These are phyloP conservation scores for Centruroides sculpturatus DNA, from an alignment of 1,140 invertebrate species.

Conservation along the genomic window DNA sequence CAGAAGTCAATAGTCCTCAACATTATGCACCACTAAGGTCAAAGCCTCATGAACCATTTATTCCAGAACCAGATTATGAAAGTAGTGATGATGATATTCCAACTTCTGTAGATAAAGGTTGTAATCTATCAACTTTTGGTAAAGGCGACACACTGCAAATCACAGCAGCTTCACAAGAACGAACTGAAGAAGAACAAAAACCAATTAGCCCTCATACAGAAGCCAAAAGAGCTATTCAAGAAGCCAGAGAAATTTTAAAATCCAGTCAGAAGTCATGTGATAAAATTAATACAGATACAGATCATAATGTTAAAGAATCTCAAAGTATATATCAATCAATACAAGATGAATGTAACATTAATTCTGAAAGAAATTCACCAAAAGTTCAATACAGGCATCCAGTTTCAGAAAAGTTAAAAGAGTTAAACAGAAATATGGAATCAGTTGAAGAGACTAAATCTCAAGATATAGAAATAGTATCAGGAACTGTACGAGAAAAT, in stretches of 20 bases:
- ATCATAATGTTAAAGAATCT: too few species aligned
- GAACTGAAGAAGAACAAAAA: neutral
- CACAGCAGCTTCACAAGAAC: neutral
- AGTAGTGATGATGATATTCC: conserved; percentile 20
- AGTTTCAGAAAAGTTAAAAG: too few species aligned
- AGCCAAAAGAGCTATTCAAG: conserved; percentile 16
- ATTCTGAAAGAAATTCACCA: too few species aligned
- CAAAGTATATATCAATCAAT: neutral
- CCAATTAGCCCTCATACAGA: conserved; percentile 13
- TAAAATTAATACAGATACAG: neutral
- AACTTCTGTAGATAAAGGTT: conserved; percentile 9
- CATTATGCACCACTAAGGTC: conserved; percentile 8
- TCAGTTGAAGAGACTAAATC: too few species aligned
- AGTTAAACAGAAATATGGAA: too few species aligned
- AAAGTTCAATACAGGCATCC: too few species aligned
- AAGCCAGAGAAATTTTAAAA: conserved; percentile 11
- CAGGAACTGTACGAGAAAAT: neutral
- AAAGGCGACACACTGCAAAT: conserved; percentile 8
- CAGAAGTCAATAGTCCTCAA: conserved; percentile 10
- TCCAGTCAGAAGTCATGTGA: conserved; percentile 11
- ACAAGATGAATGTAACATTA: neutral
- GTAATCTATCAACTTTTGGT: conserved; percentile 11
- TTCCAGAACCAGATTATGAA: conserved; percentile 76
- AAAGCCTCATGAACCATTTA: conserved; percentile 41
- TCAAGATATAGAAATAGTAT: neutral